These are phyloP conservation scores for Epizoanthus rinbou DNA, from an alignment of 92 coral and sea anemone genomes.

Conservation along the genomic window DNA sequence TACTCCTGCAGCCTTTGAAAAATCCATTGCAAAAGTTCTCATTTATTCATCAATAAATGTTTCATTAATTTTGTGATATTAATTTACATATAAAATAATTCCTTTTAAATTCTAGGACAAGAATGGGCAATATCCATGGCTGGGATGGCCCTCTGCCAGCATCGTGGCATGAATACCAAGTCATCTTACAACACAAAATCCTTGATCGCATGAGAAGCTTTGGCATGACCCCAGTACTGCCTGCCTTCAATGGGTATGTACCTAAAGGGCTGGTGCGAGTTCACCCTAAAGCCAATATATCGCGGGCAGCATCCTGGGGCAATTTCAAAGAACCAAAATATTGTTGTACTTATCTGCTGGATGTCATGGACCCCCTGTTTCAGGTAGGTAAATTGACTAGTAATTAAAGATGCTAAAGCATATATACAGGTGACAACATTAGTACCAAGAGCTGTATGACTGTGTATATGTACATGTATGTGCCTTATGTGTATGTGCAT, in stretches of 20 bases:
- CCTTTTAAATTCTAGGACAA: slow-evolving; percentile 36
- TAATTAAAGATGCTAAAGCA: not conserved
- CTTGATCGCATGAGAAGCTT: slow-evolving; percentile 53
- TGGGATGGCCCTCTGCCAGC: slow-evolving; percentile 64
- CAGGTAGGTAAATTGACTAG: slow-evolving; percentile 40
- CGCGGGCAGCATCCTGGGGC: slow-evolving; percentile 45
- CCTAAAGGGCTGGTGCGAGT: slow-evolving; percentile 53
- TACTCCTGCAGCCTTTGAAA: no score
- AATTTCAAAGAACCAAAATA: slow-evolving; percentile 53
- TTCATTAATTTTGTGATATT: no score
- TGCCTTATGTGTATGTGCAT: no score
- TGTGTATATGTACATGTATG: not conserved
- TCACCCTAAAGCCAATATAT: slow-evolving; percentile 51
- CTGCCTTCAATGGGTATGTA: slow-evolving; percentile 59
- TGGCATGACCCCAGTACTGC: slow-evolving; percentile 63
- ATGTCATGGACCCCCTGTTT: slow-evolving; percentile 87
- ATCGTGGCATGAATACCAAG: slow-evolving; percentile 49
- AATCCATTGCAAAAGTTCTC: no score
- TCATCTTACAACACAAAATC: slow-evolving; percentile 56
- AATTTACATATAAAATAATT: not conserved
- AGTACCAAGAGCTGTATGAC: no score
- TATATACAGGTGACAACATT: not conserved
- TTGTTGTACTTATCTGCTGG: slow-evolving; percentile 81
- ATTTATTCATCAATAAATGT: no score
- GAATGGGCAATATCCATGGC: slow-evolving; percentile 64